A percentile compares a stretch with the other conserved stretches of the same genome.
phyloP scores from a whole-genome alignment of 2,797 vertebrate species.

The Clarias fuscus region DNA sequence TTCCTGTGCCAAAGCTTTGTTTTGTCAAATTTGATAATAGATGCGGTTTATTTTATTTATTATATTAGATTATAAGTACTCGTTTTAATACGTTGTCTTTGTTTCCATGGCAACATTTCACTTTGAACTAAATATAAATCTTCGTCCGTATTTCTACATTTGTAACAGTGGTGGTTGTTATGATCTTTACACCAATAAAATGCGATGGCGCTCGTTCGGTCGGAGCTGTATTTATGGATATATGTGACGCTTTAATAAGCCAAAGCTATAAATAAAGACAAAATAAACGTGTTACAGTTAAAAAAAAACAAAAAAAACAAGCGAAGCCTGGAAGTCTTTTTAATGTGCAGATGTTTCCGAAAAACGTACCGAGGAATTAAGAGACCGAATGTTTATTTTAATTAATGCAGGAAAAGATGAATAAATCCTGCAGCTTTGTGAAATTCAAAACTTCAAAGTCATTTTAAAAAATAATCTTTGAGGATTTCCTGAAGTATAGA shows the following conservation, averaged over 20 bases:
- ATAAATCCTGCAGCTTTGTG: too few relatives aligned
- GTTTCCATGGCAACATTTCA: neutral
- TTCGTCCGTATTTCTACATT: neutral
- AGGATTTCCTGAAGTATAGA: neutral
- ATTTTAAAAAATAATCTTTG: too few relatives aligned
- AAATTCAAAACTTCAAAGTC: too few relatives aligned
- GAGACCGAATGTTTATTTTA: too few relatives aligned
- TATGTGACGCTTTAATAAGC: neutral
- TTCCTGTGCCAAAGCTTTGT: neutral
- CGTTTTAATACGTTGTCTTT: neutral
- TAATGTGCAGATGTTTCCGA: too few relatives aligned
- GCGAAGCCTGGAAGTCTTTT: too few relatives aligned
- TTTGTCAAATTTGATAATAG: neutral
- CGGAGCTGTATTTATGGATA: neutral
- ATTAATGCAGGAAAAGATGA: too few relatives aligned
- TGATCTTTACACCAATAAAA: neutral
- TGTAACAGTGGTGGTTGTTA: neutral
- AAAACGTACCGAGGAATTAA: too few relatives aligned
- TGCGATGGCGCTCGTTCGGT: too few relatives aligned
- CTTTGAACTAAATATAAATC: neutral
- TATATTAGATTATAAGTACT: neutral
- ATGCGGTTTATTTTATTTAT: too few relatives aligned
- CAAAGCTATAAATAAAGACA: neutral
- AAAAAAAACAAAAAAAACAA: too few relatives aligned
- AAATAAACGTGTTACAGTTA: too few relatives aligned